phyloP scores from a whole-genome alignment of 2,113 vertebrate genomes.

The Crotalus viridis region DNA sequence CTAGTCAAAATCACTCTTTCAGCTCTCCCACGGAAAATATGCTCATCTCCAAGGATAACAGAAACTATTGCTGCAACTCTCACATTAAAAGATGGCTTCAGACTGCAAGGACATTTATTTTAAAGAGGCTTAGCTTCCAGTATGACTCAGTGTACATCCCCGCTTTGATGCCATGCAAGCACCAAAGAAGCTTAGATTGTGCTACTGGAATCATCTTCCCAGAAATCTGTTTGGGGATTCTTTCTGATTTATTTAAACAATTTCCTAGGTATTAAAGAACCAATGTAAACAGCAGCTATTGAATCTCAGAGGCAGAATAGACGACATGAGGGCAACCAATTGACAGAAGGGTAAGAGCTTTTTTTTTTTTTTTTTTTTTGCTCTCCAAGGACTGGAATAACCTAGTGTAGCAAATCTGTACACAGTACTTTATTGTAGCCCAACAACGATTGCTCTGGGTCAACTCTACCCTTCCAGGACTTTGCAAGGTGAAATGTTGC shows the following conservation, averaged over 20 bases:
- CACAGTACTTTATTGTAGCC: neutral
- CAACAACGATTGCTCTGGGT: neutral
- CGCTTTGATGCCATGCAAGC: neutral
- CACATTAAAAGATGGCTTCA: neutral
- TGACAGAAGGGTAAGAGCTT: neutral
- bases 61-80: neutral
- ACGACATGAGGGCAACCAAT: neutral
- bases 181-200: neutral
- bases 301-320: neutral
- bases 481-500: neutral
- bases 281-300: neutral
- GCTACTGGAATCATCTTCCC: neutral
- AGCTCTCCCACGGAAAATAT: neutral
- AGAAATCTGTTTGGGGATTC: neutral
- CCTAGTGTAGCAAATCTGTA: neutral
- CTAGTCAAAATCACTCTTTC: neutral
- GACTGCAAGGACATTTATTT: neutral
- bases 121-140: neutral
- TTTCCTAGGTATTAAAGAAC: neutral
- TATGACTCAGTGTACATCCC: neutral
- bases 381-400: neutral
- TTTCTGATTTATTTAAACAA: neutral
- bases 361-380: neutral
- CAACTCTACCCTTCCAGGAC: neutral
- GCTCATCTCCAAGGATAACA: neutral